Conservation (phyloP, 2,797 vertebrate species). For the Hypotaenidia philippensis region DNA sequence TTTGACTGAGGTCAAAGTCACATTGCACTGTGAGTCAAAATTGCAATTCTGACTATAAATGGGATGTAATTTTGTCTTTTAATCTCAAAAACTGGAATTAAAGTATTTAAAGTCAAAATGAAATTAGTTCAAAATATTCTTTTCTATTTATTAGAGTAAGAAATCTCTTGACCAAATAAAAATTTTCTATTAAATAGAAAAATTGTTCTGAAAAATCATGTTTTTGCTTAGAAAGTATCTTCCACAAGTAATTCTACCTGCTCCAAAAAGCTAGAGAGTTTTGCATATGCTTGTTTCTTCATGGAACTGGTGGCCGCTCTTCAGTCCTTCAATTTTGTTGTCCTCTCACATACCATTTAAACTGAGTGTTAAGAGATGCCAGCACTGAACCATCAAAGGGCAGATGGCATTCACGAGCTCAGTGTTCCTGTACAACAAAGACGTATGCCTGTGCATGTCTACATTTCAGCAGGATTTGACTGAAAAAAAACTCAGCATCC, state of each 20-base stretch:
- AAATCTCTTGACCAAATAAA: background rate
- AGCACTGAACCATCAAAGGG: background rate
- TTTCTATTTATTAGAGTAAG: background rate
- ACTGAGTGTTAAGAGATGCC: background rate
- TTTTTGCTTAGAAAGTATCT: background rate
- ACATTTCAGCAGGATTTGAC: background rate
- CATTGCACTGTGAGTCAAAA: background rate
- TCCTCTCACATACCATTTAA: background rate
- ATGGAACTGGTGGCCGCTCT: background rate
- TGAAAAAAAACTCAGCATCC: background rate
- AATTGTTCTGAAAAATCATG: background rate
- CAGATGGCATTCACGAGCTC: background rate
- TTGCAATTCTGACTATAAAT: background rate
- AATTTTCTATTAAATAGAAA: background rate
- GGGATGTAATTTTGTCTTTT: background rate
- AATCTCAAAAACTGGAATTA: background rate
- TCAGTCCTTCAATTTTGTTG: background rate
- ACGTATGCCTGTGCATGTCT: background rate
- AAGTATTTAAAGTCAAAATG: background rate
- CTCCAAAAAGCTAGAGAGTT: background rate
- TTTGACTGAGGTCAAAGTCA: background rate
- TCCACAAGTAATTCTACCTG: background rate
- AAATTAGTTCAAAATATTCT: background rate
- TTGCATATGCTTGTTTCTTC: background rate
- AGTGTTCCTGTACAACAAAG: background rate